Base-by-base conservation (phyloP, 2,113 vertebrate genomes). In the Sigmodon hispidus region DNA sequence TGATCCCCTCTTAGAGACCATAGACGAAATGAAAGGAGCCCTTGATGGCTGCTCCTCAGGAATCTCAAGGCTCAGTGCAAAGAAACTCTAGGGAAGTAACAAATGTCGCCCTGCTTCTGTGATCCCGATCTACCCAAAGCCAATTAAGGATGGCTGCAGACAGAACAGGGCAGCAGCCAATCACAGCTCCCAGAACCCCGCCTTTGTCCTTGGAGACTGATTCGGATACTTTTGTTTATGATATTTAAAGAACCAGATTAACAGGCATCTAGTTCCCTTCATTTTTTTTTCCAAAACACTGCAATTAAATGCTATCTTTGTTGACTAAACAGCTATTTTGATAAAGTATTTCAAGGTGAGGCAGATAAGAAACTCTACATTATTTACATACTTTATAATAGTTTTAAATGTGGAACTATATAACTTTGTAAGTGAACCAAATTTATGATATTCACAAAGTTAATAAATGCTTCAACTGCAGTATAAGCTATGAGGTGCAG, bases 141-240 rank as follows among this genome's bases (percentile, higher is more conserved):
- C 98, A 98, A 97, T 98, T 98, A 98, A 97, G 97, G 97, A 97
- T 97, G 98, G 98, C 98, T 98, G 98, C 88, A 97, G 98, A 98
- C 98, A 98, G 98, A 95, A 96, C 96, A 97, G 97, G 97, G 94
- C 59, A 97, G 67, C 94, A 96, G 98, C 97, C 98, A 98, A 98
- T 98, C 98, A 98, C 98, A 97, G 93, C 87, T 94, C 93, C 73
- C 98, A 98, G 98, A 99, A 99, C 98, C 99, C 97, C 93, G 98
- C 98, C 99, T 99, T 98, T 99, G 99, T 98, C 99, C 99, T 99
- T 99, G 99, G 95, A 98, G 98, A 98, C 98, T 97, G 98, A 98
- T 97, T 97, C 97, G 95, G 98, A 97, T 98, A 98, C 97, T 98
- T 98, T 97, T 98, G 97, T 97, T 98, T 98, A 97, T 97, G 96